Conservation (phyloP, 2,113 vertebrate species). For the Motacilla tschutschensis region DNA sequence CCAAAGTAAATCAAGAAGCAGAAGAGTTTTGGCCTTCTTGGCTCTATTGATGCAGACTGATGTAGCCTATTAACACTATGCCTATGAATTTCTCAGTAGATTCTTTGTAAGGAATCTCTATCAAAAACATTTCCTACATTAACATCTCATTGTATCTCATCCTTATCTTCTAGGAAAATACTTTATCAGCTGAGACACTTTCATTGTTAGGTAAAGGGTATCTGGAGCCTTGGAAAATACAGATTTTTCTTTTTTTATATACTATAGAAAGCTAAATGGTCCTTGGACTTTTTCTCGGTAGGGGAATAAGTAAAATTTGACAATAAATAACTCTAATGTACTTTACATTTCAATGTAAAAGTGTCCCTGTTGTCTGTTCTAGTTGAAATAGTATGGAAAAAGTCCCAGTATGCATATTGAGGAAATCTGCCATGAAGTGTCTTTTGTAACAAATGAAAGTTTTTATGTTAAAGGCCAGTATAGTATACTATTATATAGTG, state of each 20-base stretch:
- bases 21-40: not conserved
- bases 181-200: not conserved
- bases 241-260: not conserved
- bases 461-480: not conserved
- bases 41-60: not conserved
- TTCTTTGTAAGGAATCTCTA: not conserved
- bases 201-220: not conserved
- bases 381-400: not conserved
- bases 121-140: not conserved
- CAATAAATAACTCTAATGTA: not conserved
- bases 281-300: not conserved
- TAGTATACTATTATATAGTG: not conserved
- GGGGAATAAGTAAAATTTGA: not conserved
- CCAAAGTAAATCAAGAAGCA: not conserved
- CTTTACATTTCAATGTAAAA: not conserved
- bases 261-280: not conserved
- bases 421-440: not conserved
- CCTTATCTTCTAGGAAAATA: not conserved
- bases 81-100: not conserved
- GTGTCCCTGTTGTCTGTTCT: not conserved
- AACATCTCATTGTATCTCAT: not conserved
- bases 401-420: not conserved
- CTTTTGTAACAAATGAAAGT: not conserved
- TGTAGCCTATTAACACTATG: not conserved
- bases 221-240: not conserved